Evolutionary conservation across 2,888 invertebrate species (phyloP), one percentile per base, ranked within the genome.

Genomic region (Luffia ferchaultella): DNA sequence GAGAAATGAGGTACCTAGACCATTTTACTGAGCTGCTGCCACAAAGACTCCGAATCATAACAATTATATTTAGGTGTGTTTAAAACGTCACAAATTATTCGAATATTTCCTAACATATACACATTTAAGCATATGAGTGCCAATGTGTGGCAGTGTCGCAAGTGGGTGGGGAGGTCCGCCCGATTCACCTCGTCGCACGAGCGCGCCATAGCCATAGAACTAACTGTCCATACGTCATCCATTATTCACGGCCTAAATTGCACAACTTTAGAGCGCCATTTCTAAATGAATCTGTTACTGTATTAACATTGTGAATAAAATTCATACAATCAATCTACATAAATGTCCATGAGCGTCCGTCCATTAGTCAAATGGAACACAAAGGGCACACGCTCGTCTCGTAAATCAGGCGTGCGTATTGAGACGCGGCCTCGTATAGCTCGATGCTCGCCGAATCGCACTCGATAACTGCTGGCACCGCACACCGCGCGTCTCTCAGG

Each of bases 301-400:
- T 82, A 82, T 83, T 82, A 83, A 82, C 83, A 82, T 82, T 79
- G 82, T 83, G 82, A 82, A 83, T 83, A 82, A 83, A 83, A 83
- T 83, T 83, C 71, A 83, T 82, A 80, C 82, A 82, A 83, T 83
- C 82, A 83, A 82, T 83, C 83, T 82, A 83, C 82, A 83, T 82
- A 83, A 83, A 82, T 79, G 83, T 83, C 80, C 76, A 75, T 82
- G 82, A 79, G 79, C 82, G 82, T 77, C 76, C 75, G 80, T 80
- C 80, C 83, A 83, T 83, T 83, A 83, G 80, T 83, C 74, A 82
- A 76, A 63, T 65, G 62, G 73, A 78, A 80, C 68, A 83, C 82
- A 83, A 83, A 82, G 82, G 80, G 79, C 83, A 78, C 83, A 78
- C 82, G 82, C 74, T 77, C 76, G 69, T 75, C 78, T 78, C 83